A percentile compares a stretch with the other conserved stretches of the same genome.
phyloP scores from a whole-genome alignment of 2,888 invertebrate genomes.

The Argyresthia albistria region DNA sequence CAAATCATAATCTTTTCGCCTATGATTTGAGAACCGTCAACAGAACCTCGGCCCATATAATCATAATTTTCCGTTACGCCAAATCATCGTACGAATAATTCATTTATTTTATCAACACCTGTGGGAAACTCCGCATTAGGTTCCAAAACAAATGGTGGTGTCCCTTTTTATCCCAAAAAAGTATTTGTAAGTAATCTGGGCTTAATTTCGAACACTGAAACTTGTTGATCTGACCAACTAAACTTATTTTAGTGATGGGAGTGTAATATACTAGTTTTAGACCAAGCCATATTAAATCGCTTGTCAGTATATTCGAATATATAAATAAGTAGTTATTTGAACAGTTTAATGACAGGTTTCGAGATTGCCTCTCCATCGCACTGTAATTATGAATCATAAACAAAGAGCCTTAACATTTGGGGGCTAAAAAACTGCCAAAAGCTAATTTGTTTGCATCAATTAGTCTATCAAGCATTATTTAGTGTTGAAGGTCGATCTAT shows the following conservation, averaged over 20 bases:
- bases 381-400: constrained; percentile 68
- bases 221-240: constrained; percentile 38
- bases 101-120: constrained; percentile 13
- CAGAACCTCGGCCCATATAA: constrained; percentile 51
- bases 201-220: background rate
- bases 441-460: constrained; percentile 61
- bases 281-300: constrained; percentile 31
- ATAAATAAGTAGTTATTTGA: constrained; percentile 64
- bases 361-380: constrained; percentile 54
- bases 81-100: constrained; percentile 27
- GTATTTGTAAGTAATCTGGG: no score
- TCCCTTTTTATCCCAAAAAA: background rate
- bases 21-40: constrained; percentile 13
- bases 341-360: constrained; percentile 62
- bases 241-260: constrained; percentile 22
- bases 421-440: constrained; percentile 55
- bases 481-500: constrained; percentile 51
- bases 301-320: constrained; percentile 32
- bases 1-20: constrained; percentile 44
- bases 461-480: constrained; percentile 63
- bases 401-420: constrained; percentile 45
- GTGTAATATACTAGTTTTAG: constrained; percentile 19
- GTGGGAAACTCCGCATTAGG: background rate
- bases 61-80: constrained; percentile 50
- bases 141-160: background rate